phyloP scores from a whole-genome alignment of 1,140 invertebrate species.

The Bombyx mandarina region DNA sequence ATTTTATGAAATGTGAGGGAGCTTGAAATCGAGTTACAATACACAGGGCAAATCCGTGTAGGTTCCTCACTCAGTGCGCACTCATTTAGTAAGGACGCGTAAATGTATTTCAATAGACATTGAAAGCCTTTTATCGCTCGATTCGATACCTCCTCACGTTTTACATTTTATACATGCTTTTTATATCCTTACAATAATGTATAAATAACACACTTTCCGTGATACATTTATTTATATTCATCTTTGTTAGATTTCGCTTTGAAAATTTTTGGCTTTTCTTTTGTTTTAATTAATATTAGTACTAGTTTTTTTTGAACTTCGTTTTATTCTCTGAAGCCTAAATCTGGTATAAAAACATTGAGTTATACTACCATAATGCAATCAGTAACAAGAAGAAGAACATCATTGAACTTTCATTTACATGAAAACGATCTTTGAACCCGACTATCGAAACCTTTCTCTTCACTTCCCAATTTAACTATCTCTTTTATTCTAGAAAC shows the following conservation, averaged over 20 bases:
- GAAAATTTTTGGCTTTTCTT: no score
- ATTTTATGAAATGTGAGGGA: no score
- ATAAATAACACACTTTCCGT: background rate
- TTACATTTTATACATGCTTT: background rate
- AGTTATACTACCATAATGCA: background rate
- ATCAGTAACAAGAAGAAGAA: background rate
- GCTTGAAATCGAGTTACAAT: no score
- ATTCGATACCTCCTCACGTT: slow-evolving; percentile 4
- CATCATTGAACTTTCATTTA: background rate
- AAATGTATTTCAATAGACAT: slow-evolving; percentile 10
- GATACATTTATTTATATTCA: background rate
- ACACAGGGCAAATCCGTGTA: no score
- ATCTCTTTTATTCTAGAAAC: slow-evolving; percentile 49
- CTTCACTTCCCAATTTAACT: slow-evolving; percentile 38
- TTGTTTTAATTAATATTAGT: no score
- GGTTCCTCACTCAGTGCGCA: no score
- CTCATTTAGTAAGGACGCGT: slow-evolving; percentile 7
- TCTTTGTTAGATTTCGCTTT: no score
- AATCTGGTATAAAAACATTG: no score
- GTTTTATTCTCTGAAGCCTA: no score
- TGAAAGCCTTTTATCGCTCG: slow-evolving; percentile 10
- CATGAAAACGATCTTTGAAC: background rate
- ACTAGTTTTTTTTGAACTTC: no score
- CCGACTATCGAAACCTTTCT: slow-evolving; percentile 3
- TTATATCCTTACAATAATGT: slow-evolving; percentile 2